Evolutionary conservation across 1,140 invertebrate genomes (phyloP).

Genomic region (Harlomillsia oculata): DNA sequence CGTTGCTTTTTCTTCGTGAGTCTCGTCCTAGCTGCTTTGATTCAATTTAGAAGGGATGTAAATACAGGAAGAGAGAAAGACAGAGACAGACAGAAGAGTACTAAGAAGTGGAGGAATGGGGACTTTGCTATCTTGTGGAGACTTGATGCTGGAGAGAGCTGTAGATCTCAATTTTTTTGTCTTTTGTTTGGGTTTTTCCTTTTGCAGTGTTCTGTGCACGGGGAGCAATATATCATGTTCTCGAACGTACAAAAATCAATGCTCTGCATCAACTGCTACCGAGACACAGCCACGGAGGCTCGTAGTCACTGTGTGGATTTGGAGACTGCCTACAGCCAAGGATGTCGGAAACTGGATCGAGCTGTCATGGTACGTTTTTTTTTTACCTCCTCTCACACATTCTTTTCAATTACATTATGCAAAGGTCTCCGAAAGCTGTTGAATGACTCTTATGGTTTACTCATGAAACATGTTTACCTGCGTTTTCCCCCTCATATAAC

Average conservation of each 20-base stretch:
- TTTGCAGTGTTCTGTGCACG: conserved; percentile 53
- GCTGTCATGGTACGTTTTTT: conserved; percentile 42
- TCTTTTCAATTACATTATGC: neutral
- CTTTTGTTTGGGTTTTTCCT: conserved; percentile 18
- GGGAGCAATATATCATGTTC: conserved; percentile 62
- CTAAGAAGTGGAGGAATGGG: too few relatives aligned
- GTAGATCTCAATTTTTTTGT: conserved; percentile 12
- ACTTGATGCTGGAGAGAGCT: too few relatives aligned
- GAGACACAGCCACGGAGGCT: conserved; percentile 54
- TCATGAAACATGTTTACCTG: too few relatives aligned
- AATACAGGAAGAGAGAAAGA: too few relatives aligned
- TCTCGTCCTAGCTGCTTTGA: too few relatives aligned
- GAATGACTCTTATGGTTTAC: too few relatives aligned
- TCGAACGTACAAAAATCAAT: conserved; percentile 55
- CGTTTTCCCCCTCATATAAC: too few relatives aligned
- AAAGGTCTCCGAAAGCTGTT: too few relatives aligned
- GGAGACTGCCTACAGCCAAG: conserved; percentile 59
- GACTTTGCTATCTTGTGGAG: too few relatives aligned
- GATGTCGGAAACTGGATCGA: conserved; percentile 55
- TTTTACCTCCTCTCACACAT: conserved; percentile 2
- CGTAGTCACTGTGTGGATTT: conserved; percentile 59
- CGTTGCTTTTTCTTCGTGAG: too few relatives aligned
- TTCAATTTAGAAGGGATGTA: too few relatives aligned
- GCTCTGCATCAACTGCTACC: conserved; percentile 60
- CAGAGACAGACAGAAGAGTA: too few relatives aligned